Conservation (phyloP, 1,140 invertebrate species). For the Lepidurus couesii region DNA sequence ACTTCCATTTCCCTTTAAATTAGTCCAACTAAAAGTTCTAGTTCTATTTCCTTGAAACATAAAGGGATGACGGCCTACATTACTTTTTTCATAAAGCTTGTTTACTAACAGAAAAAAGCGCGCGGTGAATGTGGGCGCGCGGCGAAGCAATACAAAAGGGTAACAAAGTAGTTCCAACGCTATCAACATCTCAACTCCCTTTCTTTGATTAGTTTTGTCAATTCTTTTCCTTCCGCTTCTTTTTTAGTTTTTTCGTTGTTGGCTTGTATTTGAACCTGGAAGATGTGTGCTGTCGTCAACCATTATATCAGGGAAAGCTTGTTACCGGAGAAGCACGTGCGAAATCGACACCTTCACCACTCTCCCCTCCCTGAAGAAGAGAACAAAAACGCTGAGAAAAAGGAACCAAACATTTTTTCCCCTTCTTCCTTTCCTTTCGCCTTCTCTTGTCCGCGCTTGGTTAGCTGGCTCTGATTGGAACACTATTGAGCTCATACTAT, state of each 20-base stretch:
- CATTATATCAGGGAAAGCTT: background rate
- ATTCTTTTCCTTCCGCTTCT: background rate
- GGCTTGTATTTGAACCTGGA: background rate
- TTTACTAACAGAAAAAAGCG: too few relatives aligned
- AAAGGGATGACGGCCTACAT: too few relatives aligned
- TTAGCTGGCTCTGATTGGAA: background rate
- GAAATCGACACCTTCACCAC: background rate
- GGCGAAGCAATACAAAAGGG: too few relatives aligned
- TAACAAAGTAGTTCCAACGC: too few relatives aligned
- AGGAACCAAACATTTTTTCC: background rate
- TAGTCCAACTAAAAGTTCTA: too few relatives aligned
- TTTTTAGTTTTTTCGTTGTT: background rate
- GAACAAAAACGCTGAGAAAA: too few relatives aligned
- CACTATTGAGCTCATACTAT: constrained; percentile 3
- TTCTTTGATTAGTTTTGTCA: too few relatives aligned
- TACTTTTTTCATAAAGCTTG: too few relatives aligned
- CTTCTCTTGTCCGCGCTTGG: background rate
- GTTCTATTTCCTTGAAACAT: too few relatives aligned
- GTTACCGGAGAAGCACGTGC: constrained; percentile 7
- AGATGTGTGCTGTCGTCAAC: background rate
- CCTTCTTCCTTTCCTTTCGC: background rate
- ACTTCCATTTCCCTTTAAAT: too few relatives aligned
- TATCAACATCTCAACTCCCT: too few relatives aligned
- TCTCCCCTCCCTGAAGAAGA: background rate
- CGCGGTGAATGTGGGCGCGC: too few relatives aligned